Conservation (phyloP, 2,113 vertebrate species). For the Coracopsis vasa region DNA sequence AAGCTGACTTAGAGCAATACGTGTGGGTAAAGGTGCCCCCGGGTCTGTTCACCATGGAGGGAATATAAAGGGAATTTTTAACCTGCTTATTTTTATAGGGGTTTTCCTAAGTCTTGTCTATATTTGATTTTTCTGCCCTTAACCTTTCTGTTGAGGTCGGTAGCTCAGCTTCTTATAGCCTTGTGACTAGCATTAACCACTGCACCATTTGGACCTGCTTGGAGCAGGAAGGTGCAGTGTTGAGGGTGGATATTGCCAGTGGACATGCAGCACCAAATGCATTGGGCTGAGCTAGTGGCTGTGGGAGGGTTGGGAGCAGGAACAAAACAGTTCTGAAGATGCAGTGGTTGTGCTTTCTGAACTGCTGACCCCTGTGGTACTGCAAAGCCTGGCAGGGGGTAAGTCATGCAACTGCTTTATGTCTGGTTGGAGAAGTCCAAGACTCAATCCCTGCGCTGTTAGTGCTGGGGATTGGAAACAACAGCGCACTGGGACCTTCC, state of each 20-base stretch:
- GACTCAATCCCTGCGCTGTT: neutral
- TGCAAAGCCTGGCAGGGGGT: neutral
- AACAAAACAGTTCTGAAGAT: neutral
- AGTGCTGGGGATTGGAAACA: neutral
- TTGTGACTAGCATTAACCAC: accelerated
- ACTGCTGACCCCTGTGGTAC: neutral
- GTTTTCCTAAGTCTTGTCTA: neutral
- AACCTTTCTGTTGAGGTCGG: neutral
- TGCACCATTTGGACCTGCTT: neutral
- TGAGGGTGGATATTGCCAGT: neutral
- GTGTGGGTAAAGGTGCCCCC: neutral
- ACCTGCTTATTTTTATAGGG: conserved; percentile 12
- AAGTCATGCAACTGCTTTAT: neutral
- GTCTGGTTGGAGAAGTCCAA: neutral
- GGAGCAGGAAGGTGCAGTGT: neutral
- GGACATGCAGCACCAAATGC: accelerated
- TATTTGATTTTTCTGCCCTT: neutral
- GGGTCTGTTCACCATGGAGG: neutral
- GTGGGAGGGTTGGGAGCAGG: neutral
- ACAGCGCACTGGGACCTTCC: accelerated
- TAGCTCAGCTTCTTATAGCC: neutral
- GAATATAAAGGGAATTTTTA: conserved; percentile 40
- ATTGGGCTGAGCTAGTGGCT: neutral
- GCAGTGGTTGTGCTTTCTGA: neutral
- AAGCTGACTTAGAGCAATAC: conserved; percentile 19